Conservation (phyloP, 2,888 invertebrate genomes). For the Leptinotarsa tumamoca region DNA sequence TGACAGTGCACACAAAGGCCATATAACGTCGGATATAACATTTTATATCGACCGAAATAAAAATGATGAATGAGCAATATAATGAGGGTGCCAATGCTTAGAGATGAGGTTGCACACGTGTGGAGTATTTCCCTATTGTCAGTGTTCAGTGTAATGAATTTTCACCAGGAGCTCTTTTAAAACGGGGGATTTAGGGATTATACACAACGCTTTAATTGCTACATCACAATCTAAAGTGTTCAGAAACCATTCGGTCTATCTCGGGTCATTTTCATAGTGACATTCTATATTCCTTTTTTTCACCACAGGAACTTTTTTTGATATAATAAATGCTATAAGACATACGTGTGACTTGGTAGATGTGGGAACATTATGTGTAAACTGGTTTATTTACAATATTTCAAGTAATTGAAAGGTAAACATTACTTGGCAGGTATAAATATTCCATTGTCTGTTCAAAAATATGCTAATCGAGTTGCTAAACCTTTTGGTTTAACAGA, state of each 20-base stretch:
- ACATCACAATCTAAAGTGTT: neutral
- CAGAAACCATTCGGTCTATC: neutral
- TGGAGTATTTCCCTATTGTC: neutral
- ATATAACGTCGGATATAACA: neutral
- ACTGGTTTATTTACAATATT: too few relatives aligned
- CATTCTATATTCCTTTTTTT: too few relatives aligned
- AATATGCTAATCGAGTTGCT: too few relatives aligned
- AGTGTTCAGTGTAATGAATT: neutral
- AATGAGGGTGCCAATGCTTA: conserved; percentile 8
- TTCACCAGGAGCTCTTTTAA: conserved; percentile 2
- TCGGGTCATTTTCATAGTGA: neutral
- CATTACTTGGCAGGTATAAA: too few relatives aligned
- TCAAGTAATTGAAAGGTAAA: too few relatives aligned
- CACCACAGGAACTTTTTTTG: too few relatives aligned
- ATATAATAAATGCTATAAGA: too few relatives aligned
- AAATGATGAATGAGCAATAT: conserved; percentile 1
- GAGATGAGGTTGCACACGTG: conserved; percentile 15
- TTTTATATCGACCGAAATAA: conserved; percentile 4
- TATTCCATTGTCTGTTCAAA: too few relatives aligned
- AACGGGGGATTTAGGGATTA: neutral
- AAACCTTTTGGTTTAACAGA: too few relatives aligned
- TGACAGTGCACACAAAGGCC: neutral
- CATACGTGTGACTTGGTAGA: too few relatives aligned
- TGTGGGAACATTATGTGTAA: too few relatives aligned
- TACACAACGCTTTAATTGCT: neutral